These are phyloP conservation scores for Arrhamphus sclerolepis DNA, from an alignment of 2,797 vertebrate genomes.

Conservation along the genomic window DNA sequence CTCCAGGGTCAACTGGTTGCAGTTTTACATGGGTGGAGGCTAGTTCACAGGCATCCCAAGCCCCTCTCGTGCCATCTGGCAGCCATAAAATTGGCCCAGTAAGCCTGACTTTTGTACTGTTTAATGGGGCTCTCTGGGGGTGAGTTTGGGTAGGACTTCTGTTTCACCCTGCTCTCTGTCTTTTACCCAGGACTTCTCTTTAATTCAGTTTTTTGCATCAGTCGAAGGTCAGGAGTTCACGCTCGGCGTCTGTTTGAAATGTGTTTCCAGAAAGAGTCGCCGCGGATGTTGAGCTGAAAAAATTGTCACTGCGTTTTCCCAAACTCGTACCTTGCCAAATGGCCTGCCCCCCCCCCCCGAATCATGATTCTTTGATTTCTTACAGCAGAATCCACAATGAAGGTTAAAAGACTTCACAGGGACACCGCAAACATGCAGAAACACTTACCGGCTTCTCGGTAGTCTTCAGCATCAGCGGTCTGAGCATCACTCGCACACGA, in stretches of 20 bases:
- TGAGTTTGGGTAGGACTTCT: slow-evolving; percentile 60
- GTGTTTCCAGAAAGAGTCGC: background rate
- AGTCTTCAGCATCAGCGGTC: no score
- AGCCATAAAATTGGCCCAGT: slow-evolving; percentile 80
- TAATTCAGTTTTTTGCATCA: slow-evolving; percentile 26
- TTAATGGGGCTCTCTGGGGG: slow-evolving; percentile 67
- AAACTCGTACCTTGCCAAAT: slow-evolving; percentile 30
- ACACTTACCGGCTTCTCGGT: no score
- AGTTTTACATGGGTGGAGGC: slow-evolving; percentile 76
- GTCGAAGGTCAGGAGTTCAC: slow-evolving; percentile 81
- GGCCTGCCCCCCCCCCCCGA: slow-evolving; percentile 18
- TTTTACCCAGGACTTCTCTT: slow-evolving; percentile 44
- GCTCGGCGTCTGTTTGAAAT: slow-evolving; percentile 40
- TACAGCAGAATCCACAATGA: slow-evolving; percentile 31
- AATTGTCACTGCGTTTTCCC: background rate
- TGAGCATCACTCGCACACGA: no score
- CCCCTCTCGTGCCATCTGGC: slow-evolving; percentile 87
- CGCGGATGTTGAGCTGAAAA: background rate
- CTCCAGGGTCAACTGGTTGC: slow-evolving; percentile 85
- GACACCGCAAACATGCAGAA: no score
- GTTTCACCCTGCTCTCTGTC: slow-evolving; percentile 65
- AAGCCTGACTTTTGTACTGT: slow-evolving; percentile 70
- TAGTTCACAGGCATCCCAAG: slow-evolving; percentile 72
- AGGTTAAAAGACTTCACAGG: slow-evolving; percentile 21
- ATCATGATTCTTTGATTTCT: slow-evolving; percentile 54